Conservation (phyloP, 2,888 invertebrate genomes). For the Notodonta dromedarius region DNA sequence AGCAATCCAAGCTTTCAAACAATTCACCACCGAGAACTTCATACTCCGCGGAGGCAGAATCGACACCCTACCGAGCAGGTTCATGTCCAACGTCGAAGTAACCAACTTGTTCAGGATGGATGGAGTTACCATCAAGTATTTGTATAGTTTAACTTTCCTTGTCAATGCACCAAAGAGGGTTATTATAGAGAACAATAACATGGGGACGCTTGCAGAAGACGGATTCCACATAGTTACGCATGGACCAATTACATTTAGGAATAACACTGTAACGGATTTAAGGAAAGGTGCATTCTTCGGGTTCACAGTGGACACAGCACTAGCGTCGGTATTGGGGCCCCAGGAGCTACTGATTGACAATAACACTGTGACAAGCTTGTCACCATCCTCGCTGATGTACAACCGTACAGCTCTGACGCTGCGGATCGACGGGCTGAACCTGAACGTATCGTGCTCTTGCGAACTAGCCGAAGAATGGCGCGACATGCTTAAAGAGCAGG, state of each 20-base stretch:
- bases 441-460: slow-evolving; percentile 86
- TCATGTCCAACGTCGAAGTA: slow-evolving; percentile 90
- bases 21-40: slow-evolving; percentile 88
- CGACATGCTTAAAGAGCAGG: slow-evolving; percentile 59
- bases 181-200: slow-evolving; percentile 84
- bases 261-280: slow-evolving; percentile 85
- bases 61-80: slow-evolving; percentile 86
- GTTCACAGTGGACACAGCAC: slow-evolving; percentile 78
- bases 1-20: slow-evolving; percentile 90
- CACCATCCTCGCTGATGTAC: slow-evolving; percentile 83
- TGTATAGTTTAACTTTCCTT: slow-evolving; percentile 89
- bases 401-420: slow-evolving; percentile 82
- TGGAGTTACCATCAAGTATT: slow-evolving; percentile 85
- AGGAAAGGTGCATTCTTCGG: slow-evolving; percentile 86
- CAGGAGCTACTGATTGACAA: slow-evolving; percentile 86
- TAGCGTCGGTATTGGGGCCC: slow-evolving; percentile 66
- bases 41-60: slow-evolving; percentile 86
- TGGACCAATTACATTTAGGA: slow-evolving; percentile 86
- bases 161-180: slow-evolving; percentile 86
- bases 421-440: slow-evolving; percentile 83
- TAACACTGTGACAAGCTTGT: slow-evolving; percentile 84
- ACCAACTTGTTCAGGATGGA: slow-evolving; percentile 86
- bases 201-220: slow-evolving; percentile 86
- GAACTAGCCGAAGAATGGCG: slow-evolving; percentile 69
- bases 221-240: slow-evolving; percentile 85